phyloP scores from a whole-genome alignment of 2,888 invertebrate genomes.

The Nematopogon swammerdamellus region DNA sequence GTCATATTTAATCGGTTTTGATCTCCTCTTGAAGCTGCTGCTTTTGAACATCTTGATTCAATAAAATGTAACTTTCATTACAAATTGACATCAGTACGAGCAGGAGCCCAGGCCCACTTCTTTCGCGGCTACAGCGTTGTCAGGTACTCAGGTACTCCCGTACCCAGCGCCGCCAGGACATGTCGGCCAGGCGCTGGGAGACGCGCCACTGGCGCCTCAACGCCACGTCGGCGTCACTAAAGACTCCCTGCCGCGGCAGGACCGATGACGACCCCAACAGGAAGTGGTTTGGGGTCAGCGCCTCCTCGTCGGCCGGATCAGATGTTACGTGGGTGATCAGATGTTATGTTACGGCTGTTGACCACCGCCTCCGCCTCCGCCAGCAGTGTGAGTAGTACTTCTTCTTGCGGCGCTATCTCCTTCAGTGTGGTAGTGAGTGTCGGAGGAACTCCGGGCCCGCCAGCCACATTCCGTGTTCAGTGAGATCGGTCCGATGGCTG shows the following conservation, averaged over 20 bases:
- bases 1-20: too few relatives aligned
- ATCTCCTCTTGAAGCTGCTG: too few relatives aligned
- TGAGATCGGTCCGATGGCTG: too few relatives aligned
- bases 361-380: not conserved
- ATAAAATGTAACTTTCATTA: too few relatives aligned
- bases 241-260: not conserved
- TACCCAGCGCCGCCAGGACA: not conserved
- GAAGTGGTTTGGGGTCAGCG: conserved; percentile 1
- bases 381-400: not conserved
- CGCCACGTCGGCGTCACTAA: not conserved
- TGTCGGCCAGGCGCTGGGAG: not conserved
- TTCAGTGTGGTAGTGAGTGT: not conserved
- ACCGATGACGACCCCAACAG: not conserved
- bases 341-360: not conserved
- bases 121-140: not conserved
- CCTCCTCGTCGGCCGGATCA: not conserved
- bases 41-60: too few relatives aligned
- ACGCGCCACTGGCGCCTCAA: not conserved
- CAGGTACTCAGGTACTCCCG: not conserved
- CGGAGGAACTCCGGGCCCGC: too few relatives aligned
- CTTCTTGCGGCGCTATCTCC: not conserved
- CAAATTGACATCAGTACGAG: too few relatives aligned
- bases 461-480: too few relatives aligned
- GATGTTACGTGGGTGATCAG: not conserved
- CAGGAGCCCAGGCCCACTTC: too few relatives aligned